phyloP scores from a whole-genome alignment of 2,797 vertebrate genomes.

The Sylvia borin region DNA sequence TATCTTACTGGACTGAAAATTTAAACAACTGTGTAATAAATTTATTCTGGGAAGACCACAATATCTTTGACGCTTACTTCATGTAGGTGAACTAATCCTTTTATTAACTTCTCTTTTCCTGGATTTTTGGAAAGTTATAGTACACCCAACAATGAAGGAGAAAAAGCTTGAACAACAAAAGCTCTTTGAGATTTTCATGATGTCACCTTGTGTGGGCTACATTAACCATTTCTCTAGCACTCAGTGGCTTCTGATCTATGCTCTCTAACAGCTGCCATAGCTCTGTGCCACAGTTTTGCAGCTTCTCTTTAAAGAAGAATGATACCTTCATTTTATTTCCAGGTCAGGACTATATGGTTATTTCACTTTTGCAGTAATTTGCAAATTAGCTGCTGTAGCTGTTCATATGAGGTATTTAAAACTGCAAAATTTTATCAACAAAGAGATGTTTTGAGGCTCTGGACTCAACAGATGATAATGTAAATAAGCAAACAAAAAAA shows the following conservation, averaged over 20 bases:
- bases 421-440: background rate
- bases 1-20: background rate
- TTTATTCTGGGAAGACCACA: background rate
- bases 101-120: background rate
- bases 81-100: background rate
- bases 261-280: background rate
- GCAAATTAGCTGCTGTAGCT: background rate
- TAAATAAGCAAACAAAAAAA: background rate
- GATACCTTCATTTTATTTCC: background rate
- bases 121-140: background rate
- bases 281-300: background rate
- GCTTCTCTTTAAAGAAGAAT: background rate
- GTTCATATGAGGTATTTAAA: background rate
- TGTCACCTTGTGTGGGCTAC: background rate
- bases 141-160: accelerated
- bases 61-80: background rate
- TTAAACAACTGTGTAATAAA: background rate
- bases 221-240: background rate
- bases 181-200: background rate
- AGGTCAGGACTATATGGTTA: background rate
- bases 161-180: background rate
- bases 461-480: background rate
- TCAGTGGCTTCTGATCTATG: background rate
- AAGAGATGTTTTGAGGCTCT: background rate
- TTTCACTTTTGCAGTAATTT: background rate